These are phyloP conservation scores for Pristionchus exspectatus DNA, from an alignment of 2,888 invertebrate genomes.

Conservation along the genomic window DNA sequence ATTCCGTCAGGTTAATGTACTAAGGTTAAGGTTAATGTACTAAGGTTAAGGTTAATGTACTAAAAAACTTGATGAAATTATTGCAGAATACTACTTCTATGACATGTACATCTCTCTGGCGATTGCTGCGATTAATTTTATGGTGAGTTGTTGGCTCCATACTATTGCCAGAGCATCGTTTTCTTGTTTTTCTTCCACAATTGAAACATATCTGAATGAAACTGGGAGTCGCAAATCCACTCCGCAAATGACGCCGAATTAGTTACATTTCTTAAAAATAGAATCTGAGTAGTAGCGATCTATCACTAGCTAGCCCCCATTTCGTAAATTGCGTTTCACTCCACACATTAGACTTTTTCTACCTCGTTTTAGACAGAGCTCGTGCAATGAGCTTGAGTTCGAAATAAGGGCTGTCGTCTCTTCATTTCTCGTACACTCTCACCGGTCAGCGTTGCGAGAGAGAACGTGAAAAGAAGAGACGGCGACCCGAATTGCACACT, in stretches of 20 bases:
- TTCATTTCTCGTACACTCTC: no score
- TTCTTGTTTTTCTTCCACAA: background rate
- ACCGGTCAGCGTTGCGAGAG: no score
- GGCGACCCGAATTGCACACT: no score
- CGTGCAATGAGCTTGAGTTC: no score
- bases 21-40: no score
- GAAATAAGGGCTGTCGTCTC: no score
- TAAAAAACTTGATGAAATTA: background rate
- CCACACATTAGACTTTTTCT: background rate
- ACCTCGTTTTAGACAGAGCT: background rate
- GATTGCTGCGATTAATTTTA: background rate
- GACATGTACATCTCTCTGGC: constrained; percentile 37
- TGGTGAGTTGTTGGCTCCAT: background rate
- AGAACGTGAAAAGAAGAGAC: no score
- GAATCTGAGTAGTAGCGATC: background rate
- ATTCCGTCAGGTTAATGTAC: no score
- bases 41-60: no score
- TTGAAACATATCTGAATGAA: background rate
- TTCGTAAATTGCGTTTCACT: background rate
- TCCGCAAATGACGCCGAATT: background rate
- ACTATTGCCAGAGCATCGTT: background rate
- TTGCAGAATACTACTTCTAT: constrained; percentile 52
- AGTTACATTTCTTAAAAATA: background rate
- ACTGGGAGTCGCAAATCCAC: background rate
- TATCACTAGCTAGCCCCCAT: background rate